These are phyloP conservation scores for Peromyscus polionotus DNA, from an alignment of 2,113 vertebrate genomes.

Conservation along the genomic window DNA sequence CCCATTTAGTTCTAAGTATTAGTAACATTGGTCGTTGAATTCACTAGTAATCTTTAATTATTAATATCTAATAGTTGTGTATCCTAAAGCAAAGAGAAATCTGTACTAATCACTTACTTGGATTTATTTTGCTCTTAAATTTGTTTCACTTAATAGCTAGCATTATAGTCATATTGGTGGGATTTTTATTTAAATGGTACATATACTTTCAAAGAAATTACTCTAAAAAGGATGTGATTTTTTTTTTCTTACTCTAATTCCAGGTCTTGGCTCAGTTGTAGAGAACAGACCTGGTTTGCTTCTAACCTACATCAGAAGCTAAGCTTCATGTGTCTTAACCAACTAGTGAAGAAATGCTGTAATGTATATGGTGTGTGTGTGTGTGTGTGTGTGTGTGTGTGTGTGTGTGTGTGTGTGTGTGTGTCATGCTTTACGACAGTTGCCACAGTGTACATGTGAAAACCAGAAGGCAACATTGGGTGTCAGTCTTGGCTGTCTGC, in stretches of 20 bases:
- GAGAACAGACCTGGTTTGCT: not conserved
- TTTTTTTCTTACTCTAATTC: not conserved
- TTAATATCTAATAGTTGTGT: not conserved
- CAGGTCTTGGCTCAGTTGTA: not conserved
- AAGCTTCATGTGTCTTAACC: not conserved
- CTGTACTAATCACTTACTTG: not conserved
- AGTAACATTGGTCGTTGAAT: not conserved
- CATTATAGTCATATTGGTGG: not conserved
- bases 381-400: not conserved
- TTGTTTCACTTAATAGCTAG: not conserved
- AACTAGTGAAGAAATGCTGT: conserved; percentile 63
- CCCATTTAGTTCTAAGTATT: not conserved
- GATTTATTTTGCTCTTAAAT: conserved; percentile 39
- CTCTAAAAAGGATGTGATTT: conserved; percentile 5
- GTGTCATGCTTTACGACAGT: not conserved
- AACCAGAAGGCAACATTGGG: not conserved
- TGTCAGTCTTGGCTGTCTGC: not conserved
- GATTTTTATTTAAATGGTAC: conserved; percentile 43
- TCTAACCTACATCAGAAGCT: not conserved
- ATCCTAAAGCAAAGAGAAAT: conserved; percentile 12
- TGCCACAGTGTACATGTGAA: not conserved
- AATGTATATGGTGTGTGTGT: not conserved
- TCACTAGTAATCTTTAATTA: conserved; percentile 29
- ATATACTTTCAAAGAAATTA: conserved; percentile 38
- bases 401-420: not conserved